phyloP scores from a whole-genome alignment of 2,888 invertebrate species.

The Tetheella fluctuosa region DNA sequence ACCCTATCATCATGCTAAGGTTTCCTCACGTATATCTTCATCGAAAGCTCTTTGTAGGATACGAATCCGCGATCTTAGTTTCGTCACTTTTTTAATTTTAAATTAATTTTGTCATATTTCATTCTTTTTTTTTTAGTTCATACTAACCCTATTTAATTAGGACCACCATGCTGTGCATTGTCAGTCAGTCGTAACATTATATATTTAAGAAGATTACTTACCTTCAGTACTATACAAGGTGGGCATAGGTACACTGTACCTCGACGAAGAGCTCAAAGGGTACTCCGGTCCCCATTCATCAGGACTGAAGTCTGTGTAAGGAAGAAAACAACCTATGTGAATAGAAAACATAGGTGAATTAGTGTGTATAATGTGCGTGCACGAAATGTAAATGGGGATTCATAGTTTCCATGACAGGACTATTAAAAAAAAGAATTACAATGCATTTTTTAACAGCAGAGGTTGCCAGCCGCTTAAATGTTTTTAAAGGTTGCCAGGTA shows the following conservation, averaged over 20 bases:
- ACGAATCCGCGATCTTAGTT: too few relatives aligned
- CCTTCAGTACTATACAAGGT: constrained; percentile 91
- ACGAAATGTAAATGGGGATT: not conserved
- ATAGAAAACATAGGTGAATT: constrained; percentile 76
- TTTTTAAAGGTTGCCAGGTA: too few relatives aligned
- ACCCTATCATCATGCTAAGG: too few relatives aligned
- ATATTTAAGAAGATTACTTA: constrained; percentile 51
- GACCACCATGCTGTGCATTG: too few relatives aligned
- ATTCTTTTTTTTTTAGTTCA: too few relatives aligned
- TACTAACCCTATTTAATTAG: too few relatives aligned
- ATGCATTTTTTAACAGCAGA: not conserved
- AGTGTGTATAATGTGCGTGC: constrained; percentile 56
- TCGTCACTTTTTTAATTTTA: too few relatives aligned
- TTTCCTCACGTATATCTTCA: too few relatives aligned
- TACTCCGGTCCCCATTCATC: constrained; percentile 88
- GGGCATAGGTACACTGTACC: constrained; percentile 90
- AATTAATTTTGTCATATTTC: too few relatives aligned
- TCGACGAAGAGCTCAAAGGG: constrained; percentile 77
- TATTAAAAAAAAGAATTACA: not conserved
- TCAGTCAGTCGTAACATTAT: too few relatives aligned
- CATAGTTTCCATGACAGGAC: not conserved
- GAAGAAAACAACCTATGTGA: constrained; percentile 83
- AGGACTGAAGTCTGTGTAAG: constrained; percentile 83
- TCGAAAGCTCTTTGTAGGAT: too few relatives aligned
- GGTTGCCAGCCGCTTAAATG: too few relatives aligned